phyloP scores from a whole-genome alignment of 2,888 invertebrate species.

The Silvanus unidentatus region DNA sequence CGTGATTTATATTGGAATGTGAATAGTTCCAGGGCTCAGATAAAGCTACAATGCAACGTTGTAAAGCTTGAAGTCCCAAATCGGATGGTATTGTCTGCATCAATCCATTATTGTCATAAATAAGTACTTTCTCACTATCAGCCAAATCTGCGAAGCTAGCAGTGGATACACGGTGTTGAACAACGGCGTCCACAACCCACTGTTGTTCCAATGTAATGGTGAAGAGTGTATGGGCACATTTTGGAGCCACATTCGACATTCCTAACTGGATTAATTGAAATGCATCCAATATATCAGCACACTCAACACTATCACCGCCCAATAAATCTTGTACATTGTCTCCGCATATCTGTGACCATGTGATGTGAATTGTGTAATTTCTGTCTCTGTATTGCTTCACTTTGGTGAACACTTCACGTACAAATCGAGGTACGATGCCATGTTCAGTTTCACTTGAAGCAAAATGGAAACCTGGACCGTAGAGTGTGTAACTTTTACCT shows the following conservation, averaged over 20 bases:
- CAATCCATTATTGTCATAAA: constrained; percentile 44
- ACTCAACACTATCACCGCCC: constrained; percentile 54
- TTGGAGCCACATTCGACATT: constrained; percentile 54
- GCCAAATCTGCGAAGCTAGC: constrained; percentile 63
- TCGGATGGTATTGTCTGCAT: constrained; percentile 52
- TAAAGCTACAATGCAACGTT: constrained; percentile 58
- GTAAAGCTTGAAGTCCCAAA: constrained; percentile 59
- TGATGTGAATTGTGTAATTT: constrained; percentile 61
- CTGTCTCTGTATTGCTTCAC: constrained; percentile 59
- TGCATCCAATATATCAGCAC: constrained; percentile 58
- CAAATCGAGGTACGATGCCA: constrained; percentile 64
- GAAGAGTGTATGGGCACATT: constrained; percentile 60
- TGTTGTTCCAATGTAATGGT: constrained; percentile 70
- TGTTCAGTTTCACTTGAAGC: constrained; percentile 63
- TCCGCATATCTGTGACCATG: constrained; percentile 68
- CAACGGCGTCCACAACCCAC: constrained; percentile 62
- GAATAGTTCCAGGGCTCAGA: constrained; percentile 42
- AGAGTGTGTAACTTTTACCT: constrained; percentile 68
- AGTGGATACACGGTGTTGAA: constrained; percentile 66
- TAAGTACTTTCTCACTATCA: constrained; percentile 50
- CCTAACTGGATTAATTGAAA: constrained; percentile 66
- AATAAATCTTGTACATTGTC: constrained; percentile 57
- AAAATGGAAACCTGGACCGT: constrained; percentile 61
- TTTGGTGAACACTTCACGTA: constrained; percentile 65
- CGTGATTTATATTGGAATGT: constrained; percentile 29